phyloP scores from a whole-genome alignment of 2,797 vertebrate species.

The Loriculus beryllinus region DNA sequence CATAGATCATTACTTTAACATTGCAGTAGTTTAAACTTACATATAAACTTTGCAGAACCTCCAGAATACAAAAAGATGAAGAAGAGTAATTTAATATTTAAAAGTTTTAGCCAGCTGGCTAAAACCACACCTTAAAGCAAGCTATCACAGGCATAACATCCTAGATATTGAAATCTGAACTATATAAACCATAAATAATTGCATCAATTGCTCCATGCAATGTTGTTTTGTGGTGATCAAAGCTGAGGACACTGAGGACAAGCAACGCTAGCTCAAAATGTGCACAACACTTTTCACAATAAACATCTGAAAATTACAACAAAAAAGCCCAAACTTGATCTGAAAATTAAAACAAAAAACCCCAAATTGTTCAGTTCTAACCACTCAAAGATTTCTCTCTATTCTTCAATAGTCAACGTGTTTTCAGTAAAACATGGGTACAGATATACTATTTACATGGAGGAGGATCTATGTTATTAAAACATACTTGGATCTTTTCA shows the following conservation, averaged over 20 bases:
- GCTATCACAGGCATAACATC: neutral
- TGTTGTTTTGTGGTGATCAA: conserved; percentile 9
- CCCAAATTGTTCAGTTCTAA: neutral
- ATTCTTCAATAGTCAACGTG: neutral
- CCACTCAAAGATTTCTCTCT: neutral
- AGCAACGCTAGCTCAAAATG: neutral
- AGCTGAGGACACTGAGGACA: neutral
- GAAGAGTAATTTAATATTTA: neutral
- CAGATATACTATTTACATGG: neutral
- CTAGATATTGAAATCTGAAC: neutral
- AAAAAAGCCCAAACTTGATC: neutral
- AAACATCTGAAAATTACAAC: neutral
- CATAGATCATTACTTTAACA: neutral
- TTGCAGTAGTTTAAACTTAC: neutral
- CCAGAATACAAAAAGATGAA: neutral
- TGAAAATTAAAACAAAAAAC: neutral
- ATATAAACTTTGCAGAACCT: neutral
- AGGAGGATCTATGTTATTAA: neutral
- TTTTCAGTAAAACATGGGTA: neutral
- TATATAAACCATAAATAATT: conserved; percentile 10
- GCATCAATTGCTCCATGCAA: neutral
- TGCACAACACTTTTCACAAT: neutral
- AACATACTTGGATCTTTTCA: neutral
- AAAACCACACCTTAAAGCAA: conserved; percentile 35
- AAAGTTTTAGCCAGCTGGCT: neutral